These are phyloP conservation scores for Pocota personata DNA, from an alignment of 2,888 invertebrate genomes.

Conservation along the genomic window DNA sequence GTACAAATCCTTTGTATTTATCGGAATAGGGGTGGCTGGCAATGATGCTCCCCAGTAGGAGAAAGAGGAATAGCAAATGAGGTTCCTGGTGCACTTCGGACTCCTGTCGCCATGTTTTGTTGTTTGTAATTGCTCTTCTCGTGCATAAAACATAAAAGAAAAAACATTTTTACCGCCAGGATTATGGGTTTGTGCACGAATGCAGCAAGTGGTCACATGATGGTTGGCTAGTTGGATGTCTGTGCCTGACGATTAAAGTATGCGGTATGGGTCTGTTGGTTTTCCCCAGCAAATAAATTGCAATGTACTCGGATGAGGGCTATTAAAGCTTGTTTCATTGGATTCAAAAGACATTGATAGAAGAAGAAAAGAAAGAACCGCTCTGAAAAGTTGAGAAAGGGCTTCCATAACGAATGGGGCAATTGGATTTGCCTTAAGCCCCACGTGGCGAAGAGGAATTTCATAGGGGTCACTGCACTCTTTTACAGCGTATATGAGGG, in stretches of 20 bases:
- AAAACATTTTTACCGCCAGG: background rate
- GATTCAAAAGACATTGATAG: background rate
- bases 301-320: background rate
- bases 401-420: background rate
- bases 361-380: no score
- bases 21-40: background rate
- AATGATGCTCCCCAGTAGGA: background rate
- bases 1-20: background rate
- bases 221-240: no score
- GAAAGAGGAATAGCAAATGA: background rate
- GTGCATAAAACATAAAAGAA: conserved; percentile 21
- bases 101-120: background rate
- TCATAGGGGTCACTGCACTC: no score
- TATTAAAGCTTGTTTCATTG: background rate
- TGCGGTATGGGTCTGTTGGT: background rate
- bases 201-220: conserved; percentile 2
- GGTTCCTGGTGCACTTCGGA: background rate
- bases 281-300: background rate
- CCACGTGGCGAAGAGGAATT: background rate
- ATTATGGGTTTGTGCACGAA: conserved; percentile 1
- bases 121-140: background rate
- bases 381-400: background rate
- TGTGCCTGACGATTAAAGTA: background rate
- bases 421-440: background rate
- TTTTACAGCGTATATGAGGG: no score